phyloP scores from a whole-genome alignment of 2,113 vertebrate species.

The Xiphophorus maculatus region DNA sequence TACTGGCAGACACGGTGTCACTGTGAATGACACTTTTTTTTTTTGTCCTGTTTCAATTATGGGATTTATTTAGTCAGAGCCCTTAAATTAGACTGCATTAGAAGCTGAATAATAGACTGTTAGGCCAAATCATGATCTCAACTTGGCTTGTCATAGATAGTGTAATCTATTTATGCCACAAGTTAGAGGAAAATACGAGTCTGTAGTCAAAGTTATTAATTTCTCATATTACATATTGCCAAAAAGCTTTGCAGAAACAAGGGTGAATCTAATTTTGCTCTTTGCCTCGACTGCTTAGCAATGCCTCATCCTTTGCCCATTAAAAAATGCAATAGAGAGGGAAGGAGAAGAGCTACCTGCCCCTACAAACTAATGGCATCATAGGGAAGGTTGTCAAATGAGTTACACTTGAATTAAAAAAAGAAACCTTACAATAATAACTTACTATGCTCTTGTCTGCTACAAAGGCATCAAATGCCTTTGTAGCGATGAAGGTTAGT shows the following conservation, averaged over 20 bases:
- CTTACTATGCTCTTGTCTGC: no score
- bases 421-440: no score
- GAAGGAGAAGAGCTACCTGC: neutral
- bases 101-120: slow-evolving; percentile 15
- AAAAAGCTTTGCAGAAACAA: neutral
- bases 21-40: slow-evolving; percentile 34
- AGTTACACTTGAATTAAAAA: no score
- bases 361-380: neutral
- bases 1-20: slow-evolving; percentile 32
- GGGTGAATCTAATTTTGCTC: neutral
- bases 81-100: slow-evolving; percentile 26
- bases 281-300: neutral
- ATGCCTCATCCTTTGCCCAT: neutral
- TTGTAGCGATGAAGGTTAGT: no score
- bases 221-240: neutral
- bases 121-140: slow-evolving; percentile 1
- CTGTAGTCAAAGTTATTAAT: neutral
- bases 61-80: slow-evolving; percentile 28
- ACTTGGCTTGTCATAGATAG: slow-evolving; percentile 11
- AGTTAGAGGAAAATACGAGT: neutral
- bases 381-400: neutral
- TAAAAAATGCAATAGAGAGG: neutral
- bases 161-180: neutral
- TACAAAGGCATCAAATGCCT: no score
- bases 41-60: slow-evolving; percentile 18